Conservation (phyloP, 1,140 invertebrate genomes). For the Drosophila seguyi region DNA sequence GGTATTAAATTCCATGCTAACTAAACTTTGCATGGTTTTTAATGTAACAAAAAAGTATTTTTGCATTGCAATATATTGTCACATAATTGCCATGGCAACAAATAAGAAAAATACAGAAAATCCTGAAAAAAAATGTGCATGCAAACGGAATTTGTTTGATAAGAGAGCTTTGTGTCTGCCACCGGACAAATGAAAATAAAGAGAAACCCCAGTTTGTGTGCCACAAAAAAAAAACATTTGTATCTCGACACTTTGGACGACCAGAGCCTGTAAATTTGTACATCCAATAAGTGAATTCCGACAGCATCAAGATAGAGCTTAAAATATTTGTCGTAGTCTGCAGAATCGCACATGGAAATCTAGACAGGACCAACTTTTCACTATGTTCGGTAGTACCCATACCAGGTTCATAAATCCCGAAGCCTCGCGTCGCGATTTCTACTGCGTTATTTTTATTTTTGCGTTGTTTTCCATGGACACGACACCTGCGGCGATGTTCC, state of each 20-base stretch:
- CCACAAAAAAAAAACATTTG: conserved; percentile 17
- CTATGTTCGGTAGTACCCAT: conserved; percentile 11
- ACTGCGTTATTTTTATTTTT: background rate
- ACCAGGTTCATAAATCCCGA: conserved; percentile 4
- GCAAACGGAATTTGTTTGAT: conserved; percentile 19
- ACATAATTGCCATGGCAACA: conserved; percentile 1
- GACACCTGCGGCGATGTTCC: conserved; percentile 55
- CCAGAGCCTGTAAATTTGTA: conserved; percentile 28
- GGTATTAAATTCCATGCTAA: conserved; percentile 11
- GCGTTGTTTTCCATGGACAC: conserved; percentile 4
- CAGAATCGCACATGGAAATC: conserved; percentile 31
- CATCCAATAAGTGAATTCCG: conserved; percentile 44
- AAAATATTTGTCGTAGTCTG: conserved; percentile 40
- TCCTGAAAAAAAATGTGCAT: too few relatives aligned
- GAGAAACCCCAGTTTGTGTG: background rate
- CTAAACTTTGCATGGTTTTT: background rate
- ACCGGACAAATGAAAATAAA: conserved; percentile 15
- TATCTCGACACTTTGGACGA: conserved; percentile 26
- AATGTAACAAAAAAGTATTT: conserved; percentile 2
- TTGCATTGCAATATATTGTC: conserved; percentile 10
- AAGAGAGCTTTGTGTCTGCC: conserved; percentile 15
- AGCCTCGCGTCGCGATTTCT: conserved; percentile 22
- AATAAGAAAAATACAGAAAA: background rate
- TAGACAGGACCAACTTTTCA: conserved; percentile 31
- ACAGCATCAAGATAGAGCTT: conserved; percentile 49